phyloP scores from a whole-genome alignment of 2,888 invertebrate species.

The Rosalia funebris region DNA sequence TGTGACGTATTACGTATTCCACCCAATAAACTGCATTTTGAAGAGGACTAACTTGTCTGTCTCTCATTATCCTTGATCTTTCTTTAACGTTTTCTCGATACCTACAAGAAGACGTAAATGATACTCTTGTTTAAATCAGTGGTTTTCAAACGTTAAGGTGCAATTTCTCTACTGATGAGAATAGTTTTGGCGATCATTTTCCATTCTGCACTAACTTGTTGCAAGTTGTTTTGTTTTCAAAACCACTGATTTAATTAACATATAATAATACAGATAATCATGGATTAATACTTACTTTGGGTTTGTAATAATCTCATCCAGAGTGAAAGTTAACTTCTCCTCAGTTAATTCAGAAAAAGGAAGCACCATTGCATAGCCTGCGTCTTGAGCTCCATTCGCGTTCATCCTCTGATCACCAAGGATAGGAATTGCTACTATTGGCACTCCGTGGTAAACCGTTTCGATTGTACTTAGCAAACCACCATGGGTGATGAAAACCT shows the following conservation, averaged over 20 bases:
- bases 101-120: constrained; percentile 15
- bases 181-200: too few species aligned
- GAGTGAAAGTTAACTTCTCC: constrained; percentile 14
- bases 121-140: too few species aligned
- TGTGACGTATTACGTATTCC: constrained; percentile 47
- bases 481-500: constrained; percentile 33
- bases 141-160: too few species aligned
- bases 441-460: constrained; percentile 35
- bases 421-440: constrained; percentile 35
- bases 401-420: constrained; percentile 34
- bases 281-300: constrained; percentile 34
- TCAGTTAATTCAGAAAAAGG: constrained; percentile 26
- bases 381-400: constrained; percentile 21
- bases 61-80: constrained; percentile 43
- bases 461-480: constrained; percentile 32
- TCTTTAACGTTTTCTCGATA: constrained; percentile 36
- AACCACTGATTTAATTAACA: too few species aligned
- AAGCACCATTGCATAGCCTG: constrained; percentile 23
- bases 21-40: constrained; percentile 50
- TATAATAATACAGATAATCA: too few species aligned
- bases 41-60: constrained; percentile 44
- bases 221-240: too few species aligned
- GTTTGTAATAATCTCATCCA: constrained; percentile 35
- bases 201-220: too few species aligned
- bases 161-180: too few species aligned